phyloP scores from a whole-genome alignment of 2,888 invertebrate species.

The Lumbricus terrestris region DNA sequence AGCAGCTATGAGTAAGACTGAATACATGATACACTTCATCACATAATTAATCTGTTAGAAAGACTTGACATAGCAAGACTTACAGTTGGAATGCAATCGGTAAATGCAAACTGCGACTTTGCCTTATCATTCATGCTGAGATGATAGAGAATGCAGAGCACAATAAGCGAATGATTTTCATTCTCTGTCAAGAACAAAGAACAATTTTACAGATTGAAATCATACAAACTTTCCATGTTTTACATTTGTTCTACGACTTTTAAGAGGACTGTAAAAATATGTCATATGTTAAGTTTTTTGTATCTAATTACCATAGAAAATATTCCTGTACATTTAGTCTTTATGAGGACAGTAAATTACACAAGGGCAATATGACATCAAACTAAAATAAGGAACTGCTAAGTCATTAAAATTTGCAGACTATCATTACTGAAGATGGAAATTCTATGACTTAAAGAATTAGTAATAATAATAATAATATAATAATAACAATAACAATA shows the following conservation, averaged over 20 bases:
- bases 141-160: conserved; percentile 73
- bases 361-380: neutral
- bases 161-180: conserved; percentile 58
- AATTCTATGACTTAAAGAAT: neutral
- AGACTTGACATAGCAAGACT: no score
- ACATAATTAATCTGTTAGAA: no score
- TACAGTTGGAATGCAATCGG: conserved; percentile 78
- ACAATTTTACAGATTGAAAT: neutral
- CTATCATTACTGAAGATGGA: neutral
- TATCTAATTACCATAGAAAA: no score
- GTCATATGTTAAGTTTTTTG: no score
- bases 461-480: neutral
- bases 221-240: neutral
- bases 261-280: neutral
- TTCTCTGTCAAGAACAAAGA: conserved; percentile 49
- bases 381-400: neutral
- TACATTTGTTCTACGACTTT: neutral
- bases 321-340: neutral
- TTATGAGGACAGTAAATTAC: no score
- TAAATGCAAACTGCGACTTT: conserved; percentile 87
- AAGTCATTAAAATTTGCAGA: neutral
- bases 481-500: neutral
- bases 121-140: conserved; percentile 92
- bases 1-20: neutral
- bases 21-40: neutral